These are phyloP conservation scores for Dicyrtomina minuta DNA, from an alignment of 2,888 invertebrate species.

Conservation along the genomic window DNA sequence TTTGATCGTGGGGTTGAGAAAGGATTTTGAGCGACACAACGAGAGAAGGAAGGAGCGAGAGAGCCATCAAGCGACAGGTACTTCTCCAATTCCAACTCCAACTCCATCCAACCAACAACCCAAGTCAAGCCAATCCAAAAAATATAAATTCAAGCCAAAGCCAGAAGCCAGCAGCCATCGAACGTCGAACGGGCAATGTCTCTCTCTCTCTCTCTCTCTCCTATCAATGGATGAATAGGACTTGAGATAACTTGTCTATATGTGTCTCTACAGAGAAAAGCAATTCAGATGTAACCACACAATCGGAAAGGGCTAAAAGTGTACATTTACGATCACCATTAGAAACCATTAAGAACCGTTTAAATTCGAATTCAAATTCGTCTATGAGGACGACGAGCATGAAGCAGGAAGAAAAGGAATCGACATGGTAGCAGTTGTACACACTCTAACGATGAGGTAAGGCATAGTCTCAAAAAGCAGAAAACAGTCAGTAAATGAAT, in stretches of 20 bases:
- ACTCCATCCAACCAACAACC: slow-evolving; percentile 4
- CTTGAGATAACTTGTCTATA: too few species aligned
- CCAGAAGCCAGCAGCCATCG: slow-evolving; percentile 6
- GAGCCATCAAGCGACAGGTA: slow-evolving; percentile 27
- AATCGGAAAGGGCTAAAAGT: neutral
- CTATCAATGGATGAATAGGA: slow-evolving; percentile 24
- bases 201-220: slow-evolving; percentile 4
- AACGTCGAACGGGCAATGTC: slow-evolving; percentile 20
- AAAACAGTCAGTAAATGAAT: neutral
- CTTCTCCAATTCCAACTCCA: too few species aligned
- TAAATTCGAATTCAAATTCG: too few species aligned
- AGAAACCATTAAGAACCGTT: too few species aligned
- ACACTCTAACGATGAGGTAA: too few species aligned
- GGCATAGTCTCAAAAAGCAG: too few species aligned
- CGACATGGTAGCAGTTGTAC: too few species aligned
- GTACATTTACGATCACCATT: slow-evolving; percentile 3
- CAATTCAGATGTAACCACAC: slow-evolving; percentile 13
- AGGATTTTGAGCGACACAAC: slow-evolving; percentile 2
- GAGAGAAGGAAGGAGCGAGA: slow-evolving; percentile 6
- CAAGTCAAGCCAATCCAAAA: neutral
- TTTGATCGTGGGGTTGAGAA: neutral
- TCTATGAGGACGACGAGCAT: too few species aligned
- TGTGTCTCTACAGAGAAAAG: neutral
- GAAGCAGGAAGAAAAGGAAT: too few species aligned
- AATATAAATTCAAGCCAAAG: neutral